These are phyloP conservation scores for Lepidothrix coronata DNA, from an alignment of 2,113 vertebrate species.

Conservation along the genomic window DNA sequence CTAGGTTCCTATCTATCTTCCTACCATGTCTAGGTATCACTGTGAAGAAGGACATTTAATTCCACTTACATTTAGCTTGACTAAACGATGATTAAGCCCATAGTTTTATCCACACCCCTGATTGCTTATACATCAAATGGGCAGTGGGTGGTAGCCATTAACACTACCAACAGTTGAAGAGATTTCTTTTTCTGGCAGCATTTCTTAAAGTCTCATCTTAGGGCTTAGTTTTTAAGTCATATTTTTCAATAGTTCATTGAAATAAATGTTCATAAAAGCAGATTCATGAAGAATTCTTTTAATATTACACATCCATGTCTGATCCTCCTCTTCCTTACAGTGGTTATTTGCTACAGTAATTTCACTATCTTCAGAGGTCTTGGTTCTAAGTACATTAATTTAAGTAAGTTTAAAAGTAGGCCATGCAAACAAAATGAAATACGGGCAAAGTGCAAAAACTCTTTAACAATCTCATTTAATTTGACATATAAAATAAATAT, in stretches of 20 bases:
- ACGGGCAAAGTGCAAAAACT: not conserved
- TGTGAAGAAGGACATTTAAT: not conserved
- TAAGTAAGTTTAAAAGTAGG: slow-evolving; percentile 42
- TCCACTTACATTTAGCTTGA: not conserved
- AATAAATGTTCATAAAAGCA: too few relatives aligned
- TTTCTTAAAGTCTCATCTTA: not conserved
- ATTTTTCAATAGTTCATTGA: not conserved
- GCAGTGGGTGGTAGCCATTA: not conserved
- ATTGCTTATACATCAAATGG: accelerated
- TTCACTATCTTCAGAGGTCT: slow-evolving; percentile 14
- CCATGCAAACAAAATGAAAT: not conserved
- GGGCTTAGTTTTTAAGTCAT: not conserved
- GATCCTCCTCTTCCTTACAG: not conserved
- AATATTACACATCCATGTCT: not conserved
- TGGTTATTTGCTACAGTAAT: not conserved
- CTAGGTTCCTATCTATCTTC: not conserved
- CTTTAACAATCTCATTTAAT: slow-evolving; percentile 7
- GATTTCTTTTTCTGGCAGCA: not conserved
- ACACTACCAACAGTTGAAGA: not conserved
- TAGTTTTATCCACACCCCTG: not conserved
- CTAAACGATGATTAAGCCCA: not conserved
- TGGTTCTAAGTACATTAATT: not conserved
- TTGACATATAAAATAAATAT: slow-evolving; percentile 41
- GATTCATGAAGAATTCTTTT: not conserved
- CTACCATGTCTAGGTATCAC: not conserved